Evolutionary conservation across 2,888 invertebrate species (phyloP), one percentile per base, ranked within the genome.

Genomic region (Epinotia nisella): DNA sequence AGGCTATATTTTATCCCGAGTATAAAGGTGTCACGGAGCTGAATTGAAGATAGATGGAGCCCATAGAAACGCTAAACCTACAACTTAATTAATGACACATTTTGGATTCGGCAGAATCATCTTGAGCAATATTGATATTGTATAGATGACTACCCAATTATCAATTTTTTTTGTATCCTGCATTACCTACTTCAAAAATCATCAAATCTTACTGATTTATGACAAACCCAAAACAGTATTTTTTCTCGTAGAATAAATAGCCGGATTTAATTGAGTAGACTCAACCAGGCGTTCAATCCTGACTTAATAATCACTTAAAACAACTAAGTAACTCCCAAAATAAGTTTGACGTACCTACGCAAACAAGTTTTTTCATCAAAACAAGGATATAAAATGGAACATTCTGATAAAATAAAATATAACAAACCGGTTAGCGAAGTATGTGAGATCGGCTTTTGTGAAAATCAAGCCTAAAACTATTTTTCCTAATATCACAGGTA

Each of bases 371-470:
- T 24, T 66, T 62, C 41, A 41, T 66, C 41, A 66, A 56, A 56
- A 66, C 55, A 66, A 66, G 21, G 2, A 41, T 65, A 65, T 70
- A 59, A 71, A 64, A 58, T 58, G 10, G 19, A 64, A 55, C 39
- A 45, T 10, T 29, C 24, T 7, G 39, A 67, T 60, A 55, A 58
- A 65, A n/a, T 53, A 62, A 35, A 70, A 74, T 60, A 77, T 75
- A 82, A 95, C 95, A 82, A 95, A 95, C 90, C 95, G 94, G 89
- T 95, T 95, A 81, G 95, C 91, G 82, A 95, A 92, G 82, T 94
- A 94, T 85, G 95, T 93, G 72, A 95, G 86, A 83, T 95, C 95
- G 39, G 95, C 94, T 83, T 94, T 95, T 72, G 94, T 94, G 79
- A 95, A 92, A 72, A 96, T 92, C 96, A 96, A 96, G 77, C 95